phyloP scores from a whole-genome alignment of 1,140 invertebrate species.

The Heliothis virescens region DNA sequence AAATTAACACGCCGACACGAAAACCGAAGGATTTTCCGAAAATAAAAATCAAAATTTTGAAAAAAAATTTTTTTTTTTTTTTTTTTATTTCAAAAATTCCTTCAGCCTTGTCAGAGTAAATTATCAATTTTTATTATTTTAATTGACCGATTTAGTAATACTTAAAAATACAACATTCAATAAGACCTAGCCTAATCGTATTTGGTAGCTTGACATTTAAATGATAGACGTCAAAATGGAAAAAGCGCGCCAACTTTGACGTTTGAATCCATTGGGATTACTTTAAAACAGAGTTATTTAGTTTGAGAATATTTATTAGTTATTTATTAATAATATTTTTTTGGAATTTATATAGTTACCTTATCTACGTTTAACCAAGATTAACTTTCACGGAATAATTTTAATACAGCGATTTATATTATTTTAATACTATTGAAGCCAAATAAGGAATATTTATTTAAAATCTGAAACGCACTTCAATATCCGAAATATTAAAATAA shows the following conservation, averaged over 20 bases:
- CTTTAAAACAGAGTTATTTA: neutral
- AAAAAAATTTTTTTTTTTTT: neutral
- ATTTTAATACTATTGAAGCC: too few species aligned
- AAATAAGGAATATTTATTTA: too few species aligned
- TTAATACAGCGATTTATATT: neutral
- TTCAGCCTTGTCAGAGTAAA: neutral
- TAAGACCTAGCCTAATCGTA: constrained; percentile 14
- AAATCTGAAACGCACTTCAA: neutral
- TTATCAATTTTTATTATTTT: neutral
- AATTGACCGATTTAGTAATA: constrained; percentile 41
- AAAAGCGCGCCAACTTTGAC: constrained; percentile 4
- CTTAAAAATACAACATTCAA: constrained; percentile 39
- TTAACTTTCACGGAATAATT: neutral
- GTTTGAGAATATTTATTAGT: neutral
- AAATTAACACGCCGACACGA: constrained; percentile 6
- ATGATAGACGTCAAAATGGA: neutral
- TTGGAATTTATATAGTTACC: too few species aligned
- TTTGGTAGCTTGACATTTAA: constrained; percentile 9
- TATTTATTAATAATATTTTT: neutral
- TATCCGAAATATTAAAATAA: neutral
- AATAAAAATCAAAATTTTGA: neutral
- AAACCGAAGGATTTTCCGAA: constrained; percentile 17
- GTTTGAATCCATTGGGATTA: neutral
- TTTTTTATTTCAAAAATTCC: constrained; percentile 8
- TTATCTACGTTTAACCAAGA: too few species aligned